Conservation (phyloP, 2,113 vertebrate species). For the Hoplias malabaricus region DNA sequence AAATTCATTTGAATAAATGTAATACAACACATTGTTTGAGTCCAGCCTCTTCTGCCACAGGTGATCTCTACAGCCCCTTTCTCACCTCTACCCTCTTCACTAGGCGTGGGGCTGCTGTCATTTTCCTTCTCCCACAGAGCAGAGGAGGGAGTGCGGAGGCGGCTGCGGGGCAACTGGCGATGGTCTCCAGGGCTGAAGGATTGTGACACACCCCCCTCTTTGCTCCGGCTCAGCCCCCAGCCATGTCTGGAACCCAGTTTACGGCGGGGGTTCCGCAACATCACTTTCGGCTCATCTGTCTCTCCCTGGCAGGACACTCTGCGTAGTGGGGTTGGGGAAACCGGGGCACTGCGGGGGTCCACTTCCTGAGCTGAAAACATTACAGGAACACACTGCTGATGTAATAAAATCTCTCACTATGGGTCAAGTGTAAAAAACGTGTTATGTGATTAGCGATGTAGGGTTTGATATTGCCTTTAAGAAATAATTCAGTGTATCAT, state of each 20-base stretch:
- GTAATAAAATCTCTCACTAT: neutral
- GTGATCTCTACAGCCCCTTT: neutral
- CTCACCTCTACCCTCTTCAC: conserved; percentile 61
- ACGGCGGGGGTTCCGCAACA: conserved; percentile 54
- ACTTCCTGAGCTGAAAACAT: conserved; percentile 29
- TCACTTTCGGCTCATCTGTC: conserved; percentile 52
- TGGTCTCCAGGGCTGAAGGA: conserved; percentile 75
- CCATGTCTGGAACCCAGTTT: conserved; percentile 77
- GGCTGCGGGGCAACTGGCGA: conserved; percentile 54
- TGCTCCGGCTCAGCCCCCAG: conserved; percentile 67
- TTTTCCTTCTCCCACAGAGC: conserved; percentile 67
- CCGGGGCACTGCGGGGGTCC: conserved; percentile 70
- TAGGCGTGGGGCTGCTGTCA: conserved; percentile 41
- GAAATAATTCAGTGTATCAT: too few species aligned
- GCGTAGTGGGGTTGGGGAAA: conserved; percentile 64
- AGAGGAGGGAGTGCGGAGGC: conserved; percentile 49
- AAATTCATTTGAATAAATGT: neutral
- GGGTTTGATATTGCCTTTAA: too few species aligned
- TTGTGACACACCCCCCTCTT: conserved; percentile 62
- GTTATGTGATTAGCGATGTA: too few species aligned
- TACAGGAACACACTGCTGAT: neutral
- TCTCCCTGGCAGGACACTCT: conserved; percentile 56
- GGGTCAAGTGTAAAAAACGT: neutral
- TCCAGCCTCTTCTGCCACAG: neutral
- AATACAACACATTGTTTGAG: neutral